Base-by-base conservation (phyloP, 2,113 vertebrate species). In the Myotis lucifugus region DNA sequence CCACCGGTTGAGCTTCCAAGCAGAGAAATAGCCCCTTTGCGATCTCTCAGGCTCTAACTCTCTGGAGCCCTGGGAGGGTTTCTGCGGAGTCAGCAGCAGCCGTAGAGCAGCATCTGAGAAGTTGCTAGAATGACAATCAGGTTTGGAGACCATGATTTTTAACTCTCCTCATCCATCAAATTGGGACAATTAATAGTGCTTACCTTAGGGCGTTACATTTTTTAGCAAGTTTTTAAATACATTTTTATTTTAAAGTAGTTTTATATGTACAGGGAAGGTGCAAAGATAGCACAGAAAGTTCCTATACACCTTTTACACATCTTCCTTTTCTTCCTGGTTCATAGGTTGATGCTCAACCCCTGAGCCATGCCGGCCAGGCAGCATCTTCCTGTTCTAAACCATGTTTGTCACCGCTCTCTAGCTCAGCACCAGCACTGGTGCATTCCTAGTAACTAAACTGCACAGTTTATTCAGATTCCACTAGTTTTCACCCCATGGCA, bases 361-460 rank as follows among this genome's bases (percentile, higher is more conserved):
- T 15, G 40, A 73, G 72, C 40, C 72, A 29, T 27, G 14, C 12
- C 3, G 1, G 23, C 12, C 12, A 23, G 70, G 21, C 72, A 46
- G 72, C 14, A 1, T 27, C 37, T 40, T 42, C 6, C 1, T 7
- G 67, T 52, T 34, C 70, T 67, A n/a, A 0, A 9, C 8, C 2
- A 0, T 1, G 0, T 14, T 23, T 67, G n/a, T 34, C 14, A 5
- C 5, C 3, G 14, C 11, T 5, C 59, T 25, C 56, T 66, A 6
- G 29, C 29, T 4, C 1, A 14, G 21, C 12, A 5, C 11, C 9
- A 0, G 3, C 14, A 0, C 0, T 0, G 21, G 27, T 10, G 0
- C 0, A 0, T 18, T 29, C 18, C 69, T 4, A 0, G 15, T 8
- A 5, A 32, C 18, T 3, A 8, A 54, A 15, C 3, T 1, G 11